Base-by-base conservation (phyloP, 1,140 invertebrate species). In the Drosophila athabasca region DNA sequence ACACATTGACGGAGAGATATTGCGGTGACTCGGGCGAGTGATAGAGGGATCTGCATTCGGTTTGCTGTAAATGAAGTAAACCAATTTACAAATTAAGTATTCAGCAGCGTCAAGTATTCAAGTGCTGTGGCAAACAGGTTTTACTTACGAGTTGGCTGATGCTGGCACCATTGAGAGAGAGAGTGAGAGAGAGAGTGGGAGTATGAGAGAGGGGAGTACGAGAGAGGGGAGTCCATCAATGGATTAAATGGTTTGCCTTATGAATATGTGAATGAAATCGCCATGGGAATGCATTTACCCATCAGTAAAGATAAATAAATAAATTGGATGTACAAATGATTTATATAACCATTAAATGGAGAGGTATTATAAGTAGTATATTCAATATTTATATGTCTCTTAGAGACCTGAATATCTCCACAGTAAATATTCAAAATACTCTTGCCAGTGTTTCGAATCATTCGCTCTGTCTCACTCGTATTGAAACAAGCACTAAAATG, bases 51-150 rank as follows among this genome's bases (percentile, higher is more conserved):
- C 44, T 22, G 60, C 31, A 52, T 57, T 65, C 49, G 43, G 44
- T 41, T 55, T 69, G 46, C 39, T 45, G 17, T 31, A 64, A 72
- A 71, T 60, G 81, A 19, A 19, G 1, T 82, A 71, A 85, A 78
- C 59, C 82, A 85, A 85, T 79, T 84, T 81, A 70, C 78, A 87
- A 85, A 87, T 82, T 85, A 79, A 70, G 49, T 76, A 76, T 81
- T 80, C 48, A 39, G 11, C 53, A 76, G 26, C 51, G 52, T 48
- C 41, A 74, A 72, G 65, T 58, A 64, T 62, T 67, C 41, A 74
- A 72, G 65, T 58, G 67, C 72, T 67, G 61, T 52, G 58, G 19
- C 72, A 73, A 79, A 66, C 43, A 50, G 69, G 80, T 76, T 60
- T 70, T 41, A 64, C 44, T 46, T 31, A 15, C 22, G 48, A 54